phyloP scores from a whole-genome alignment of 2,797 vertebrate species.

The Telmatherina bonti region DNA sequence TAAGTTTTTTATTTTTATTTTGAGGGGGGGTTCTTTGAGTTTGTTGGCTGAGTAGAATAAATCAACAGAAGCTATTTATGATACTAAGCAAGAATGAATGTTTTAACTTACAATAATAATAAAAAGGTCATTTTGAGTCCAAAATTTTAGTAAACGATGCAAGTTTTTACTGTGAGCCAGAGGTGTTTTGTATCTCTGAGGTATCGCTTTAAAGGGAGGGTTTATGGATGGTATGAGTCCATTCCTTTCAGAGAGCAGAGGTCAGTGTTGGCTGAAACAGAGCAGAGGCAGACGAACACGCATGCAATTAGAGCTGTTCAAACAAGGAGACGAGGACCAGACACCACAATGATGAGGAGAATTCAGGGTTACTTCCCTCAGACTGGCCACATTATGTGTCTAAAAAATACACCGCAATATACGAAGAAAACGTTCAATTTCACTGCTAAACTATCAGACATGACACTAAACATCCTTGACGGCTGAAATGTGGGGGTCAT shows the following conservation, averaged over 20 bases:
- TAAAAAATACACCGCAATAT: neutral
- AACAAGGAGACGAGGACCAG: slow-evolving; percentile 22
- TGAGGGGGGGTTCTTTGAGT: neutral
- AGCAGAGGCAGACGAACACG: slow-evolving; percentile 24
- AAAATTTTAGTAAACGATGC: neutral
- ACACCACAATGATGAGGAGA: slow-evolving; percentile 38
- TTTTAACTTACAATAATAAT: neutral
- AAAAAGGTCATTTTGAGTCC: neutral
- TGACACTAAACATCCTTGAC: no score
- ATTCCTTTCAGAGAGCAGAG: slow-evolving; percentile 41
- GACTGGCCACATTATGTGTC: no score
- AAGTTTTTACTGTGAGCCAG: neutral
- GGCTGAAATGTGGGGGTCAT: no score
- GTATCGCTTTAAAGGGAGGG: slow-evolving; percentile 22
- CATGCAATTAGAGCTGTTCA: slow-evolving; percentile 49
- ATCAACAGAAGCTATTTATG: neutral
- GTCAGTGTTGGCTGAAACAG: slow-evolving; percentile 14
- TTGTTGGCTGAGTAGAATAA: neutral
- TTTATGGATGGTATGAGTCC: neutral
- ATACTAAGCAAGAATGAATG: neutral
- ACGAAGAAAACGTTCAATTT: neutral
- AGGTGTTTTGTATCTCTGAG: neutral
- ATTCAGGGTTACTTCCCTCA: slow-evolving; percentile 45
- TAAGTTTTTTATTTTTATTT: no score
- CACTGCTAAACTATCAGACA: no score